Evolutionary conservation across 1,140 invertebrate species (phyloP), one percentile per base, ranked within the genome.

Genomic region (Atta cephalotes): DNA sequence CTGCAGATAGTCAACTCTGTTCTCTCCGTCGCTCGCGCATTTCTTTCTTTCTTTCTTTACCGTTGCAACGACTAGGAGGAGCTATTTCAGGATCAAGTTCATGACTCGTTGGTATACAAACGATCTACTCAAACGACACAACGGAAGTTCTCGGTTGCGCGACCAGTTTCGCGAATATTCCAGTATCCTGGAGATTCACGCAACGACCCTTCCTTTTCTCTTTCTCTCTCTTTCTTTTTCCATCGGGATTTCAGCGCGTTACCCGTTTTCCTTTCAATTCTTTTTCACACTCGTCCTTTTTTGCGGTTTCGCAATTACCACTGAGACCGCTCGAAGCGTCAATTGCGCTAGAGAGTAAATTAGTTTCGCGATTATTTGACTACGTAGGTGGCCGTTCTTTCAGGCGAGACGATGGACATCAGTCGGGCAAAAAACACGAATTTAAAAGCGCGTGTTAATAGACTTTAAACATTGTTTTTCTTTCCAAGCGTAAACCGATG

Each of bases 31-130:
- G 25, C 12, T 39, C 35, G 56, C 3, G 9, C 14, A 3, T 14
- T 70, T 62, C 39, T 66, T 81, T 60, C 63, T 79, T 35, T 80
- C 21, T 82, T 62, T 62, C 68, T 74, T 82, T 74, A 82, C 56
- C 80, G 68, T 82, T 82, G 62, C 56, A 58, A 74, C 35, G 39
- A 81, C 25, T 39, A 39, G 51, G 66, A 28, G 51, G 35, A 62
- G 70, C 84, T 87, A 87, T 87, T 89, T 89, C 88, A 62, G 78
- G 39, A 35, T 66, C 60, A 77, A 74, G 88, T 87, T 89, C 88
- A 78, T 72, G 78, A 68, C 72, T 87, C 85, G 71, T 89, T 87
- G 81, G 74, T 86, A 58, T 60, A 76, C 85, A n/a, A 79, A 74
- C 89, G 88, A 89, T 86, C 76, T 66, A 77, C 71, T 71, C 70